Conservation (phyloP, 2,888 invertebrate species). For the Coelopa pilipes region DNA sequence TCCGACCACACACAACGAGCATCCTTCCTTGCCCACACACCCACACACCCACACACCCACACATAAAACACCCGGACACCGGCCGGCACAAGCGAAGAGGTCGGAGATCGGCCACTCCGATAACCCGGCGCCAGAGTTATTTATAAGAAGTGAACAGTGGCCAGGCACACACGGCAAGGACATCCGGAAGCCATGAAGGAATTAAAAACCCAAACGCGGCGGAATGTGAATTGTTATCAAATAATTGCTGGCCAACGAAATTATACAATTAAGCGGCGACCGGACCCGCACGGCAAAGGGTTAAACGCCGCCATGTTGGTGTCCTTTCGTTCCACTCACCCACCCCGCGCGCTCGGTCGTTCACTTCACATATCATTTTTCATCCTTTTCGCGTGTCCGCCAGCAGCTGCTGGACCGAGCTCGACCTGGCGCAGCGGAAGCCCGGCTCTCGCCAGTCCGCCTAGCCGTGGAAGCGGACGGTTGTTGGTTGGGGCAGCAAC, state of each 20-base stretch:
- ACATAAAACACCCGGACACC: slow-evolving; percentile 8
- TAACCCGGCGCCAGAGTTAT: slow-evolving; percentile 29
- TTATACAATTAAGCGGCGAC: slow-evolving; percentile 63
- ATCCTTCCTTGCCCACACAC: background rate
- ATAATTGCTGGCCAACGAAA: slow-evolving; percentile 65
- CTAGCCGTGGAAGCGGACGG: too few species aligned
- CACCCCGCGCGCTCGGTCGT: slow-evolving; percentile 30
- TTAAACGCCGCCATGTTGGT: slow-evolving; percentile 40
- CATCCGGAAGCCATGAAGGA: background rate
- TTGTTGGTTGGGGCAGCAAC: background rate
- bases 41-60: background rate
- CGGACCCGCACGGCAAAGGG: slow-evolving; percentile 42
- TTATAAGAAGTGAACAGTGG: slow-evolving; percentile 23
- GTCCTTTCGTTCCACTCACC: background rate
- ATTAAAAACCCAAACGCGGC: background rate
- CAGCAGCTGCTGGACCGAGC: slow-evolving; percentile 26
- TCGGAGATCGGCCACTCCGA: slow-evolving; percentile 29
- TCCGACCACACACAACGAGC: too few species aligned
- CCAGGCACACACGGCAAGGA: background rate
- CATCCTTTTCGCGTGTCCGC: slow-evolving; percentile 32
- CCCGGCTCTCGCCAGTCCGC: background rate
- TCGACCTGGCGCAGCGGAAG: slow-evolving; percentile 4
- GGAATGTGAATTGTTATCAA: slow-evolving; percentile 62
- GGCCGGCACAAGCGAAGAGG: slow-evolving; percentile 21
- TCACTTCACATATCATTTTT: slow-evolving; percentile 27